phyloP scores from a whole-genome alignment of 2,888 invertebrate genomes.

The Ormyrus thymus region DNA sequence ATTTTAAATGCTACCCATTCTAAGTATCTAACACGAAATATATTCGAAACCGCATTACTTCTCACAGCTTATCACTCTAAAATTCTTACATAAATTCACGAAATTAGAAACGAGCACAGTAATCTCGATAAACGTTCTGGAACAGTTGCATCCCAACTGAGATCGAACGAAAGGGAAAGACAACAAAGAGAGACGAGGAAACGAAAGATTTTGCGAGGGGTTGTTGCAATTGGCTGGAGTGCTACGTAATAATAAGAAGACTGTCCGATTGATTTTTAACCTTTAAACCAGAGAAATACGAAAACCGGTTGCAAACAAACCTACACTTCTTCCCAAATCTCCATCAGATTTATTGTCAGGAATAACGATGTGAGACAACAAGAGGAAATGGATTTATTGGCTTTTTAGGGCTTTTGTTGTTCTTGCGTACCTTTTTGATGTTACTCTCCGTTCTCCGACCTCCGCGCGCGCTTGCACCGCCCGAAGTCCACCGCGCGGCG shows the following conservation, averaged over 20 bases:
- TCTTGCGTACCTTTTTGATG: neutral
- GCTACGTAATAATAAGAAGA: conserved; percentile 35
- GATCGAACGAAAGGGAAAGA: too few relatives aligned
- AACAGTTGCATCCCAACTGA: too few relatives aligned
- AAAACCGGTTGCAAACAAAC: neutral
- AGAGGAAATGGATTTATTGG: neutral
- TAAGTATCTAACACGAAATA: too few relatives aligned
- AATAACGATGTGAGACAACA: neutral
- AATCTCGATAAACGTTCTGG: neutral
- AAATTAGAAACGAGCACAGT: neutral
- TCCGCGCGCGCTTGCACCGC: conserved; percentile 14
- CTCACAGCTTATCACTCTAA: neutral
- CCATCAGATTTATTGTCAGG: neutral
- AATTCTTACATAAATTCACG: too few relatives aligned
- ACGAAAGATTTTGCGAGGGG: neutral
- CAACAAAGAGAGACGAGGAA: neutral
- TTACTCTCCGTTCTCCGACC: neutral
- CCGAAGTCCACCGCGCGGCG: neutral
- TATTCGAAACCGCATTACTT: too few relatives aligned
- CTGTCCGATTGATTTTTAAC: conserved; percentile 38
- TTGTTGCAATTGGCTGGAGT: too few relatives aligned
- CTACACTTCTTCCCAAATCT: neutral
- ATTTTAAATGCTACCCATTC: too few relatives aligned
- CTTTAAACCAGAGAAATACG: neutral
- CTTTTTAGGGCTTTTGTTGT: neutral